A percentile compares a stretch with the other conserved stretches of the same genome.
These are phyloP conservation scores for Trichosurus vulpecula DNA, from an alignment of 2,797 vertebrate genomes.

Conservation along the genomic window DNA sequence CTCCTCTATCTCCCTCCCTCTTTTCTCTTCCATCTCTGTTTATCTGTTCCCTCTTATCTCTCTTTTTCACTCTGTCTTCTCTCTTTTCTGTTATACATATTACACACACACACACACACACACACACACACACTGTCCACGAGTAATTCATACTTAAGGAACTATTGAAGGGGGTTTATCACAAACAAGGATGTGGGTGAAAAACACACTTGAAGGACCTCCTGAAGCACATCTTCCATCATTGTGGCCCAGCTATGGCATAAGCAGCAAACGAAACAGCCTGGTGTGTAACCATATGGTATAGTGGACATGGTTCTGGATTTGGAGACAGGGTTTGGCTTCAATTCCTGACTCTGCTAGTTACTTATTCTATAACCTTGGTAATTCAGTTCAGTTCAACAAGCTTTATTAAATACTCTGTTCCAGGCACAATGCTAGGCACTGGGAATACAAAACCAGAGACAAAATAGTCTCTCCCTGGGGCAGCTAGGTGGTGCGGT, in stretches of 20 bases:
- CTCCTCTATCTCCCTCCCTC: not conserved
- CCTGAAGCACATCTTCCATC: not conserved
- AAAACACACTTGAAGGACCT: not conserved
- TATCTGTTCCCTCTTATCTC: not conserved
- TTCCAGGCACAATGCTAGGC: not conserved
- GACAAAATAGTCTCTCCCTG: no score
- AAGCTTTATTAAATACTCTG: not conserved
- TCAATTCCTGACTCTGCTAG: not conserved
- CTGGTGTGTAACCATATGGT: not conserved
- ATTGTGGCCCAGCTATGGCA: not conserved
- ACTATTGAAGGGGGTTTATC: not conserved
- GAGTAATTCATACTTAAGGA: not conserved
- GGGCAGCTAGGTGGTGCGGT: no score
- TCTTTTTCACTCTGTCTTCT: not conserved
- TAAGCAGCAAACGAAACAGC: not conserved
- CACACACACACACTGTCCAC: not conserved
- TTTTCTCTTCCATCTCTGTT: not conserved
- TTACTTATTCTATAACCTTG: no score
- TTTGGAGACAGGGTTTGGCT: not conserved
- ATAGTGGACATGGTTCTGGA: not conserved
- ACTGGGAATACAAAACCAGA: not conserved
- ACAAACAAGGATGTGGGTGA: not conserved
- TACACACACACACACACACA: no score
- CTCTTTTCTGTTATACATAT: not conserved
- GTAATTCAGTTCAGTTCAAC: not conserved